Evolutionary conservation across 92 coral and sea anemone genomes (phyloP), one percentile per base, ranked within the genome.

Genomic region (Umimayanthus kanabou): DNA sequence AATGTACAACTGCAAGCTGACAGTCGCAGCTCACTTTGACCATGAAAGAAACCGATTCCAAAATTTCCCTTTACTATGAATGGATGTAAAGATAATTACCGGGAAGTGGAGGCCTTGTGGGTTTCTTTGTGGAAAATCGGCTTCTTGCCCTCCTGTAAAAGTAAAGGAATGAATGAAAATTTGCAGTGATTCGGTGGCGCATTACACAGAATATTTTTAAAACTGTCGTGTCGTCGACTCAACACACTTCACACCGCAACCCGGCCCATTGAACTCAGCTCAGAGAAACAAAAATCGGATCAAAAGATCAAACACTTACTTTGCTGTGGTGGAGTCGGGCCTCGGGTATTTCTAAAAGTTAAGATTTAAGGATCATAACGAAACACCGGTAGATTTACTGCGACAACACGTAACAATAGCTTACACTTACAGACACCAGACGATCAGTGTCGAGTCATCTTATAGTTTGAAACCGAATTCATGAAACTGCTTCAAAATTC

Each of bases 321-420:
- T 85, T 76, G 93, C 74, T 93, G 94, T 43, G 98, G 95, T 71
- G 96, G 91, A 72, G 94, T 91, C 50, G 90, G 94, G 58, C 98
- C 98, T 87, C 98, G 92, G 72, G 88, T 86, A 89, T 77, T 91
- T 93, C 91, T 87, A 85, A 75, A 91, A 84, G 82, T 73, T 79
- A 91, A 76, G 74, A 88, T 83, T 95, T 71, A 90, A 95, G 93
- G 96, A 88, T 85, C 74, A 85, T 80, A 87, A 89, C 89, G 86
- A 89, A 90, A 88, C 88, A 87, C 91, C 93, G 93, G 92, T 85
- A 81, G 43, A 53, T 84, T 57, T 75, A 88, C 57, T 61, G 77
- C 43, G 43, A 88, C 73, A 88, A 83, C 85, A 90, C 90, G 89
- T 81, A 89, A 85, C 90, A 88, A 92, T 88, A 88, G 84, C 79